phyloP scores from a whole-genome alignment of 2,888 invertebrate genomes.

The Volucella bombylans region DNA sequence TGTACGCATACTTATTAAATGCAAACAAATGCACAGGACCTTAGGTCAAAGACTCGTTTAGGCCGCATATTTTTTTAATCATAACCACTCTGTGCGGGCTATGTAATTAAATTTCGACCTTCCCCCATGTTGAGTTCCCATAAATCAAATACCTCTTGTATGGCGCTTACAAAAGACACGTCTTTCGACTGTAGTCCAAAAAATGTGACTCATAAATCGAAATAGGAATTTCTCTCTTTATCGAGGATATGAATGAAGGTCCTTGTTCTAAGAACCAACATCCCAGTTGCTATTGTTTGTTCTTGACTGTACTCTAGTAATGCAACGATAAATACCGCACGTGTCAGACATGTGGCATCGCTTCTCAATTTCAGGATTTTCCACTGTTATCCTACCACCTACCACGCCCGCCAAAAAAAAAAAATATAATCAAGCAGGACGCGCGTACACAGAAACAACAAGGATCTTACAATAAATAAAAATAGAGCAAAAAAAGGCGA shows the following conservation, averaged over 20 bases:
- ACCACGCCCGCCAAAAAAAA: constrained; percentile 54
- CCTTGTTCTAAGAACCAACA: constrained; percentile 21
- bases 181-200: constrained; percentile 33
- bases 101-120: constrained; percentile 68
- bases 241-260: background rate
- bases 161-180: background rate
- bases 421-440: constrained; percentile 65
- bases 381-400: constrained; percentile 39
- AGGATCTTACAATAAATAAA: constrained; percentile 7
- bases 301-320: constrained; percentile 25
- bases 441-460: constrained; percentile 42
- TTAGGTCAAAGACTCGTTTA: constrained; percentile 37
- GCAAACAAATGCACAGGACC: constrained; percentile 47
- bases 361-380: constrained; percentile 60
- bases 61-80: constrained; percentile 38
- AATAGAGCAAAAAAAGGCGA: constrained; percentile 52
- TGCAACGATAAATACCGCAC: constrained; percentile 67
- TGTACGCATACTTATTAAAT: constrained; percentile 50
- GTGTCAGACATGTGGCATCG: constrained; percentile 68
- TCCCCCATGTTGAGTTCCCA: constrained; percentile 36
- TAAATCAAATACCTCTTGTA: constrained; percentile 63
- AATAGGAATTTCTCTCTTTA: constrained; percentile 46
- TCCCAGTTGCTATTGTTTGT: constrained; percentile 44
- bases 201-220: constrained; percentile 24
- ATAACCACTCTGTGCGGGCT: constrained; percentile 50